Percentiles rank a stretch among this genome's conserved stretches.
These are phyloP conservation scores for Cheirogaleus medius DNA, from an alignment of 2,113 vertebrate genomes.

Conservation along the genomic window DNA sequence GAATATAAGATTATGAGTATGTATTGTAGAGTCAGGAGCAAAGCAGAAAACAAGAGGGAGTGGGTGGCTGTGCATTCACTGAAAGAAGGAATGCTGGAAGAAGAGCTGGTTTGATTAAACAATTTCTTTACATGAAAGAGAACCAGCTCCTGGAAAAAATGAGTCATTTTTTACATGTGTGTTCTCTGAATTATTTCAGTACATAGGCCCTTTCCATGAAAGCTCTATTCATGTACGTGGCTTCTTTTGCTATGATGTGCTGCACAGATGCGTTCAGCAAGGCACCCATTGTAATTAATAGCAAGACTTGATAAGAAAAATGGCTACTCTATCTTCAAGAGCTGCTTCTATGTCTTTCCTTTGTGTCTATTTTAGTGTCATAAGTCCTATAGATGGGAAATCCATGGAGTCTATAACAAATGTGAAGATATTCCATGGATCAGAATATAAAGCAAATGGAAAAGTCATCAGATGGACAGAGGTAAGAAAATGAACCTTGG, in stretches of 20 bases:
- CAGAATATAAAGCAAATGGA: constrained; percentile 97
- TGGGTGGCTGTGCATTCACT: background rate
- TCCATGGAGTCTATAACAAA: constrained; percentile 97
- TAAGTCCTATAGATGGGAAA: constrained; percentile 97
- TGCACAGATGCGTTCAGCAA: background rate
- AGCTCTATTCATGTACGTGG: background rate
- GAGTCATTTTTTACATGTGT: background rate
- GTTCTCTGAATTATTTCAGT: background rate
- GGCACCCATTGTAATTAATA: background rate
- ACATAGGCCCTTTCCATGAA: background rate
- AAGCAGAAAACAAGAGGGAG: background rate
- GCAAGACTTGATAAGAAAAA: background rate
- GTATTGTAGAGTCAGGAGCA: background rate
- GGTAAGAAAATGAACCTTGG: constrained; percentile 82
- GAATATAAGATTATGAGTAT: background rate
- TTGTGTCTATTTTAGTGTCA: constrained; percentile 85
- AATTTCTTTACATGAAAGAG: background rate
- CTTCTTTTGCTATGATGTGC: background rate
- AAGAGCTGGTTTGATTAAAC: background rate
- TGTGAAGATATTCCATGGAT: constrained; percentile 98
- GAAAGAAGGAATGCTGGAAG: background rate
- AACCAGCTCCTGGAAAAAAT: background rate
- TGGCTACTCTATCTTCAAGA: background rate
- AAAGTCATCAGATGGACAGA: constrained; percentile 99
- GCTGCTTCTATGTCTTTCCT: background rate